A percentile compares a stretch with the other conserved stretches of the same genome.
Conservation (phyloP, 2,888 invertebrate genomes). For the Baronia brevicornis region DNA sequence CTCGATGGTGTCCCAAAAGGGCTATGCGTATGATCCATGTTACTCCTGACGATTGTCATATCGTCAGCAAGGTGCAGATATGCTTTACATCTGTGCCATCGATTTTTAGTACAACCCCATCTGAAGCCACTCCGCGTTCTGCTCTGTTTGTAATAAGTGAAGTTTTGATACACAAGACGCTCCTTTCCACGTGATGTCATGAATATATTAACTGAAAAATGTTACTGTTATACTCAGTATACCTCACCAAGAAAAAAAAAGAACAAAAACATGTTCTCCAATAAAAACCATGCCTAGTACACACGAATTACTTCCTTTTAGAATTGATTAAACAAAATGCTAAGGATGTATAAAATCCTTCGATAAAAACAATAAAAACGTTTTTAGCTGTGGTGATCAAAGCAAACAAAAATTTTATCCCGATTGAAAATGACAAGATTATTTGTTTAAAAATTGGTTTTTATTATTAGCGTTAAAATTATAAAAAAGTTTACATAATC, state of each 20-base stretch:
- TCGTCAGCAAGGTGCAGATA: slow-evolving; percentile 61
- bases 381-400: too few species aligned
- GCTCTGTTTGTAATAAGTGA: slow-evolving; percentile 65
- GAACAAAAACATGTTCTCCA: not conserved
- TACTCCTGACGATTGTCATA: slow-evolving; percentile 59
- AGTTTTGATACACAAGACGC: slow-evolving; percentile 53
- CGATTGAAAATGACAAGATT: too few species aligned
- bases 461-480: too few species aligned
- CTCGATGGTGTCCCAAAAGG: slow-evolving; percentile 33
- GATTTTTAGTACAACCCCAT: slow-evolving; percentile 68
- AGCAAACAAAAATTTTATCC: too few species aligned
- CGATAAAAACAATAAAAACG: too few species aligned
- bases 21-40: slow-evolving; percentile 60
- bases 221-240: slow-evolving; percentile 3
- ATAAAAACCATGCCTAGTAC: too few species aligned
- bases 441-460: too few species aligned
- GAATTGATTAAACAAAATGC: too few species aligned
- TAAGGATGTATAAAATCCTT: too few species aligned
- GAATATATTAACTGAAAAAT: slow-evolving; percentile 68
- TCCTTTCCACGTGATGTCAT: slow-evolving; percentile 66
- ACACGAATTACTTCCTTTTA: too few species aligned
- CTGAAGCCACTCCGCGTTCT: slow-evolving; percentile 55
- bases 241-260: not conserved
- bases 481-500: too few species aligned
- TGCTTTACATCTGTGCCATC: slow-evolving; percentile 65